Conservation (phyloP, 2,797 vertebrate genomes). For the Leucoraja ocellata region DNA sequence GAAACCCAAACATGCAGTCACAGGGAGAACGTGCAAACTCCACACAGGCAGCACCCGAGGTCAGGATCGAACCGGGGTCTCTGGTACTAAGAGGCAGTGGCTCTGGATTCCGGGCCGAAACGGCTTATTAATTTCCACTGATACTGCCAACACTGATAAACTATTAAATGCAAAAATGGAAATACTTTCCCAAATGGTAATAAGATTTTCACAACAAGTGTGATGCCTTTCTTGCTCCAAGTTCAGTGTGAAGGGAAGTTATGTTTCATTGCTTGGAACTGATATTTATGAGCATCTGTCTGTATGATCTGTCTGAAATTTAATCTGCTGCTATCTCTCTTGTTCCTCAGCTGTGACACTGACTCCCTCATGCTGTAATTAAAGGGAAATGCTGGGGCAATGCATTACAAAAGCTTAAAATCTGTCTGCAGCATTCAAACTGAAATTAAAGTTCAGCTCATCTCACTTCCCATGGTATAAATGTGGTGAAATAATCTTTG, state of each 20-base stretch:
- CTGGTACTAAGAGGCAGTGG: too few relatives aligned
- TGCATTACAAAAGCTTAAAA: neutral
- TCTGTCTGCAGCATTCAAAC: neutral
- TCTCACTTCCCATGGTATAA: neutral
- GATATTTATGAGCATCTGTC: conserved; percentile 33
- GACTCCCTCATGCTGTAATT: conserved; percentile 29
- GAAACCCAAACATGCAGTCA: too few relatives aligned
- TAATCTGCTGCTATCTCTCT: neutral
- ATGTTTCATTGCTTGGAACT: neutral
- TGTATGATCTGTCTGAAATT: neutral
- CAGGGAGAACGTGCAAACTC: too few relatives aligned
- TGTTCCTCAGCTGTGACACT: neutral
- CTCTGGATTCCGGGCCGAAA: too few relatives aligned
- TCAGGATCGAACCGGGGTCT: too few relatives aligned
- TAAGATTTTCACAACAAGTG: conserved; percentile 22
- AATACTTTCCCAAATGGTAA: neutral
- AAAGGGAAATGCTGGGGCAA: neutral
- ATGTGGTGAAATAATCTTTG: neutral
- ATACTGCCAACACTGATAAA: neutral
- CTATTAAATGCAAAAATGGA: neutral
- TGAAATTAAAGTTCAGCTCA: neutral
- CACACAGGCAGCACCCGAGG: too few relatives aligned
- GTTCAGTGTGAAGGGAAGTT: neutral
- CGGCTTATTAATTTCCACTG: neutral
- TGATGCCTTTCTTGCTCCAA: neutral